Conservation (phyloP, 2,888 invertebrate species). For the Scaptomyza polygonia region DNA sequence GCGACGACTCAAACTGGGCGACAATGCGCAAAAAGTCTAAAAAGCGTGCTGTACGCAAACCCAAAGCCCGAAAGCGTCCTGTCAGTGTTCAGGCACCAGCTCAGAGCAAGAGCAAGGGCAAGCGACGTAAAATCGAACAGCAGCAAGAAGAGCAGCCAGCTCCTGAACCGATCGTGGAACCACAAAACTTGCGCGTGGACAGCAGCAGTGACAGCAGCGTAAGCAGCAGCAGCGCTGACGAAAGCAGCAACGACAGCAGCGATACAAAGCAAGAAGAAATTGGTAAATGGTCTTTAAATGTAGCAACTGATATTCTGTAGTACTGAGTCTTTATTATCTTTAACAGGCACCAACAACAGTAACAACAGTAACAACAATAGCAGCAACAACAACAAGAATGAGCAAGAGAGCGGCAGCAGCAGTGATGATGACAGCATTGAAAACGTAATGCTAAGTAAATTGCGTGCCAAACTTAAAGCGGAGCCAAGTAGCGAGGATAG, state of each 20-base stretch:
- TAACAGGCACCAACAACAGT: slow-evolving; percentile 8
- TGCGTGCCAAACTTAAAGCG: slow-evolving; percentile 51
- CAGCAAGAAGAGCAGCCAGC: neutral
- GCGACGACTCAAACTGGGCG: slow-evolving; percentile 7
- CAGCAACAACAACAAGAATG: neutral
- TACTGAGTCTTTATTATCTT: too few relatives aligned
- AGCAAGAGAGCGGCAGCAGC: slow-evolving; percentile 13
- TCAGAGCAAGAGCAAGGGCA: slow-evolving; percentile 22
- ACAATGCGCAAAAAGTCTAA: slow-evolving; percentile 18
- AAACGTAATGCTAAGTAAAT: slow-evolving; percentile 55
- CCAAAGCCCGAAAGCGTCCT: slow-evolving; percentile 32
- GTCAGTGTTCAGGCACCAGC: neutral
- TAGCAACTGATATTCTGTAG: neutral
- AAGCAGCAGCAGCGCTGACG: slow-evolving; percentile 22
- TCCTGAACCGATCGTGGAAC: slow-evolving; percentile 6
- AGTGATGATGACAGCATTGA: slow-evolving; percentile 58
- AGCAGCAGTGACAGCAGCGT: slow-evolving; percentile 26
- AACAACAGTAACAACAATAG: slow-evolving; percentile 2
- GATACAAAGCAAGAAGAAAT: neutral
- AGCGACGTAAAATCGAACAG: slow-evolving; percentile 37
- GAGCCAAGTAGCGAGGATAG: slow-evolving; percentile 43
- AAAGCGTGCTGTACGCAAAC: slow-evolving; percentile 37
- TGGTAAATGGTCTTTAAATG: slow-evolving; percentile 5
- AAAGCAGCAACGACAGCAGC: slow-evolving; percentile 31
- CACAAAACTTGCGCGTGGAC: neutral